Evolutionary conservation across 1,140 invertebrate genomes (phyloP), one percentile per base, ranked within the genome.

Genomic region (Rhopalosiphum padi): DNA sequence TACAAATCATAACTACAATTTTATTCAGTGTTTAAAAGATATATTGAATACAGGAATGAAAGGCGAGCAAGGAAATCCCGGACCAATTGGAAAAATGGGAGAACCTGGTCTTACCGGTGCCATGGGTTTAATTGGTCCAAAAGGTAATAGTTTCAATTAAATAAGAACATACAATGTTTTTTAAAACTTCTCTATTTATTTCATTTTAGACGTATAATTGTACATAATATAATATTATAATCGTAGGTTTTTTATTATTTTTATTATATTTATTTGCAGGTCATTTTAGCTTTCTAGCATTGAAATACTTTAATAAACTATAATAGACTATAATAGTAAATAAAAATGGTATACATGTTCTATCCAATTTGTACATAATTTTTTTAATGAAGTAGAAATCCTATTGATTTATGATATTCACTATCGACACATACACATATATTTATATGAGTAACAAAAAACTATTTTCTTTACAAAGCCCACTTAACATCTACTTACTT

Each of bases 21-120:
- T 60, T 23, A 46, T 35, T 1, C 96, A 94, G 94, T 93, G 30
- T 37, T 48, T 30, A 85, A 85, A 51, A n/a, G n/a, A 25, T 89
- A 43, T 43, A 43, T 68, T 46, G 4, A 23, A 85, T 53, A 30
- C 95, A 30, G 97, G 97, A 37, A 95, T 96, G 23, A 97, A 97
- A 95, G 97, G 97, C 94, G 96, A 96, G 94, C 97, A 97, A 96
- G 98, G 98, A 94, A 96, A 96, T 94, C 94, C 96, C 53, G 97
- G 97, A 88, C 95, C 95, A 94, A 94, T 95, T 94, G 97, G 97
- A 96, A 95, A 94, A 94, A 95, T 96, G 43, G 97, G 97, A 68
- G 95, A 96, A 94, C 95, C 95, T 94, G 97, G 98, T 77, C 94
- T 96, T 25, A 96, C 96, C 53, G 98, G 98, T 35, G 94, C 96